Base-by-base conservation (phyloP, 2,797 vertebrate genomes). In the Tapirus indicus region DNA sequence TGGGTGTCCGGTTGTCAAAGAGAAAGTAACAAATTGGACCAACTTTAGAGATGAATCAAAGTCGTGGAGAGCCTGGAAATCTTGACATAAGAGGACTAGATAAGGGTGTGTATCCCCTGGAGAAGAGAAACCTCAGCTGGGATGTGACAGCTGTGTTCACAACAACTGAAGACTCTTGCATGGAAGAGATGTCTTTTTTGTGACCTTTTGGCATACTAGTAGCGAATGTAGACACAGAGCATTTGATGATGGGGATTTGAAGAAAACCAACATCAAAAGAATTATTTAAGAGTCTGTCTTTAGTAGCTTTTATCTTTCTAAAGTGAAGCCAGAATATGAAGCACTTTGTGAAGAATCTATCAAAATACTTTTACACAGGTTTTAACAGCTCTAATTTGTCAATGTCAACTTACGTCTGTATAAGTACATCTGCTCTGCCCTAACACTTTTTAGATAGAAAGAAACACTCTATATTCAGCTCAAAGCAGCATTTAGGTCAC, bases 311-410 rank as follows among this genome's bases (percentile, higher is more conserved):
- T 71, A 58, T 18, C 75, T 71, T 82, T 77, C 21, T 71, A 27
- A 47, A 86, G 62, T 86, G 32, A 94, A 89, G 52, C 91, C 80
- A 91, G 84, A 90, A 52, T 84, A 49, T 77, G 69, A 93, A 93
- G 18, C 62, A 32, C 71, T 80, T 85, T n/a, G 32, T 49, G 13
- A 90, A 96, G 94, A 91, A 71, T 47, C 66, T 80, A 82, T 95
- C 75, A 56, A 85, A 94, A 44, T 69, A 56, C 49, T 88, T 88
- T 74, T 41, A 85, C 77, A 56, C 6, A 25, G 21, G 6, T 54
- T 84, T 92, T 88, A 80, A 74, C 69, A 27, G 25, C 25, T 74
- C 90, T 32, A 7, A 12, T 91, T 82, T 86, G 49, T 88, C 77
- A 64, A 27, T 80, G 93, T 49, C 66, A 74, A 0, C 41, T 83